These are phyloP conservation scores for Sphenodon punctatus DNA, from an alignment of 2,797 vertebrate species.

Conservation along the genomic window DNA sequence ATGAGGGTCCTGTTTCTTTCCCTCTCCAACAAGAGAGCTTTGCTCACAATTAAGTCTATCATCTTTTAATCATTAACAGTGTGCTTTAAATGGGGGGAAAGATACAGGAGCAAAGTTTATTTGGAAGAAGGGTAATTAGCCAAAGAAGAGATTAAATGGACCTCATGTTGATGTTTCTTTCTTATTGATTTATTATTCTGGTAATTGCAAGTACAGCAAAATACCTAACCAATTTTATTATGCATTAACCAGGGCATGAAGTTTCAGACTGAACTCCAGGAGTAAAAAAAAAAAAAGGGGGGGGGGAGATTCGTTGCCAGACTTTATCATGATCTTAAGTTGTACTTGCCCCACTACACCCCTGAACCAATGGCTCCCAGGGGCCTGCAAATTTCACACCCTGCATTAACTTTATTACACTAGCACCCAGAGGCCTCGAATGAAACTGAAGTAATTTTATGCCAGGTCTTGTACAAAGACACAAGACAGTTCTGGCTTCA, in stretches of 20 bases:
- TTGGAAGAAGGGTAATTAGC: background rate
- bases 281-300: no score
- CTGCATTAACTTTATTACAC: background rate
- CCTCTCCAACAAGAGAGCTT: background rate
- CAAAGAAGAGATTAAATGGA: background rate
- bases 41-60: background rate
- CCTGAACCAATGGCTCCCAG: no score
- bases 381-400: no score
- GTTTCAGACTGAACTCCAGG: no score
- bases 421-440: background rate
- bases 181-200: background rate
- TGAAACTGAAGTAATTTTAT: background rate
- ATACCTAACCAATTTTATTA: background rate
- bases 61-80: background rate
- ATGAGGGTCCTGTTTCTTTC: background rate
- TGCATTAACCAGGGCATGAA: no score
- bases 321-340: no score
- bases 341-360: no score
- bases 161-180: background rate
- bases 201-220: background rate
- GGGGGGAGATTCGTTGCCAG: no score
- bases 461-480: rapidly evolving
- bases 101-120: background rate
- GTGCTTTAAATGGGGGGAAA: background rate
- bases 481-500: rapidly evolving